These are phyloP conservation scores for Amphiura filiformis DNA, from an alignment of 35 echinoderm and acorn worm species.

Conservation along the genomic window DNA sequence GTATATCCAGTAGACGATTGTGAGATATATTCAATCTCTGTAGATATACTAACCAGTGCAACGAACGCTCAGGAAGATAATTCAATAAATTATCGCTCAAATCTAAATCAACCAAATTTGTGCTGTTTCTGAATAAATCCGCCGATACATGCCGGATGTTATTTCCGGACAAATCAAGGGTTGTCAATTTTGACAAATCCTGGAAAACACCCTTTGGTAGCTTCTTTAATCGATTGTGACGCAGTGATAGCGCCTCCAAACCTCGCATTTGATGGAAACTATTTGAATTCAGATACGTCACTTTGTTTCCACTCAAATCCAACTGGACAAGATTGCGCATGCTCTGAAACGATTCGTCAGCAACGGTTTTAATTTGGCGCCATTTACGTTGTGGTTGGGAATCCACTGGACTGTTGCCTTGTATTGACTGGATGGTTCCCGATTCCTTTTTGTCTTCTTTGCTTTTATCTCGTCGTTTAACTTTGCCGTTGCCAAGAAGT, in stretches of 20 bases:
- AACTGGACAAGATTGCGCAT: slow-evolving; percentile 21
- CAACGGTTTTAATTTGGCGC: neutral
- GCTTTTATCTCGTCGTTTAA: neutral
- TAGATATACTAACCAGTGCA: slow-evolving; percentile 10
- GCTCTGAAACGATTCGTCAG: neutral
- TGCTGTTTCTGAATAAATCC: slow-evolving; percentile 16
- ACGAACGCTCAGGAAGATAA: neutral
- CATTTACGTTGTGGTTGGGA: neutral
- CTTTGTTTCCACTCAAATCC: slow-evolving; percentile 56
- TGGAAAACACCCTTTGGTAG: slow-evolving; percentile 5
- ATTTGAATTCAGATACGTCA: neutral
- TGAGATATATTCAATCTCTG: slow-evolving; percentile 36
- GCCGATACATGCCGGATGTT: slow-evolving; percentile 18
- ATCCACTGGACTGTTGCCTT: neutral
- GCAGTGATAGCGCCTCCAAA: slow-evolving; percentile 14
- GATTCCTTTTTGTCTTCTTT: neutral
- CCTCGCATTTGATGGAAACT: slow-evolving; percentile 12
- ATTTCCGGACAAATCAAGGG: slow-evolving; percentile 31
- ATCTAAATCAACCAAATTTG: slow-evolving; percentile 12
- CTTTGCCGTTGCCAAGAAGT: neutral
- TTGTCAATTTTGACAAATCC: neutral
- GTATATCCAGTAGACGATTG: slow-evolving; percentile 26
- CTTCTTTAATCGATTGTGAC: slow-evolving; percentile 36
- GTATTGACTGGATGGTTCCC: neutral
- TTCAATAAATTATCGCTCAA: slow-evolving; percentile 37